These are phyloP conservation scores for Habrosyne pyritoides DNA, from an alignment of 2,888 invertebrate genomes.

Conservation along the genomic window DNA sequence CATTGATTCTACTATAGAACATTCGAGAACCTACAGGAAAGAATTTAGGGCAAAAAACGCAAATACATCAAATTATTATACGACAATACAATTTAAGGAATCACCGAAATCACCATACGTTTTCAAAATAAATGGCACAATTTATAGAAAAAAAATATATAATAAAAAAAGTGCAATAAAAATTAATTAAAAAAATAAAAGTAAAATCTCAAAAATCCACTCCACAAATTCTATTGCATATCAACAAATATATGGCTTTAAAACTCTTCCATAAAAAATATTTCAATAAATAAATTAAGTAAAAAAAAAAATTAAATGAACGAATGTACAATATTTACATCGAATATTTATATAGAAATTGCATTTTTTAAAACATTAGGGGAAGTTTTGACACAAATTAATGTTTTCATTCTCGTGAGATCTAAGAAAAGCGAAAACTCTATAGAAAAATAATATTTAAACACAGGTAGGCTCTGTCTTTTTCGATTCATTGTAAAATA, in stretches of 20 bases:
- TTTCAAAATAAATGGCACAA: conserved; percentile 72
- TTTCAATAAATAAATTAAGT: conserved; percentile 79
- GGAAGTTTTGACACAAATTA: conserved; percentile 44
- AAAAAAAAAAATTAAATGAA: conserved; percentile 47
- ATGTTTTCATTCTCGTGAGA: conserved; percentile 52
- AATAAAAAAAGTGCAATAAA: conserved; percentile 42
- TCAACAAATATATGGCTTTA: conserved; percentile 74
- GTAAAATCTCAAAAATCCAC: conserved; percentile 38
- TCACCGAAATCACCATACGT: conserved; percentile 57
- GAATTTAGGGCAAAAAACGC: conserved; percentile 49
- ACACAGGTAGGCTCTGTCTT: conserved; percentile 73
- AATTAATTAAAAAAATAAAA: conserved; percentile 46
- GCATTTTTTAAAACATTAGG: conserved; percentile 59
- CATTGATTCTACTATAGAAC: conserved; percentile 80
- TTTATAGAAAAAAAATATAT: conserved; percentile 43
- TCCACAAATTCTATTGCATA: conserved; percentile 51
- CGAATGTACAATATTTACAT: conserved; percentile 83
- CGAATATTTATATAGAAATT: conserved; percentile 74
- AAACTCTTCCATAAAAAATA: conserved; percentile 67
- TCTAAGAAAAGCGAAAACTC: conserved; percentile 64
- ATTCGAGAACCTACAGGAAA: conserved; percentile 74
- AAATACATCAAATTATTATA: conserved; percentile 27
- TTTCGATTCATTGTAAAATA: conserved; percentile 81
- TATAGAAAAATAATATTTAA: conserved; percentile 64
- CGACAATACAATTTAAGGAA: conserved; percentile 53